These are phyloP conservation scores for Willisornis vidua DNA, from an alignment of 2,113 vertebrate genomes.

Conservation along the genomic window DNA sequence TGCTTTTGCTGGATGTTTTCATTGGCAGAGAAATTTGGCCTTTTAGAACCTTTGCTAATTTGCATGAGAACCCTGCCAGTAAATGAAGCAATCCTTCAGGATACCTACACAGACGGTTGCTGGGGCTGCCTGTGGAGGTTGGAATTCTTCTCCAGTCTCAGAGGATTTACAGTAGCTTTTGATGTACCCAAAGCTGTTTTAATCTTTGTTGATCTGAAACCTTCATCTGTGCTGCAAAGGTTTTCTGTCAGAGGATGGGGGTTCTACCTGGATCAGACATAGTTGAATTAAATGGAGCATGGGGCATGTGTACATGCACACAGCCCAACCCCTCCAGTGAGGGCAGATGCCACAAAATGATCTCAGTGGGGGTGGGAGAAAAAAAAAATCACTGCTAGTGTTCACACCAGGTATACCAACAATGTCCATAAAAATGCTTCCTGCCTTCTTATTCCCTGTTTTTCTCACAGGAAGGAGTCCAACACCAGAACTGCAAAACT, in stretches of 20 bases:
- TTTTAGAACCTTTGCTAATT: neutral
- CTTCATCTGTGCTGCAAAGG: neutral
- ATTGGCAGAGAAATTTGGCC: neutral
- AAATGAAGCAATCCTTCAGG: neutral
- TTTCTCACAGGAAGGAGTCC: conserved; percentile 69
- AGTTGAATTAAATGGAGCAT: neutral
- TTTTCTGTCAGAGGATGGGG: neutral
- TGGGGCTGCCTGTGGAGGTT: neutral
- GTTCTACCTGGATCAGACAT: neutral
- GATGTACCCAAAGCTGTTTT: neutral
- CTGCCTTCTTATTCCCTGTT: neutral
- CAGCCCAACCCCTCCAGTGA: neutral
- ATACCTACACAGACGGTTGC: neutral
- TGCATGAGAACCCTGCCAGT: neutral
- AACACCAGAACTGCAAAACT: conserved; percentile 84
- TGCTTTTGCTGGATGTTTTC: neutral
- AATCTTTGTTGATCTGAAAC: neutral
- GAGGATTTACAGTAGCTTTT: neutral
- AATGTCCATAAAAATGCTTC: neutral
- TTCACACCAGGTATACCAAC: neutral
- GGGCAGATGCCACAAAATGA: neutral
- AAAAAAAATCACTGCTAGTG: neutral
- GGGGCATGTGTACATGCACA: rapidly evolving
- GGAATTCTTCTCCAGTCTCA: neutral
- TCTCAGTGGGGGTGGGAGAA: neutral